Base-by-base conservation (phyloP, 1,140 invertebrate species). In the Centruroides sculpturatus region DNA sequence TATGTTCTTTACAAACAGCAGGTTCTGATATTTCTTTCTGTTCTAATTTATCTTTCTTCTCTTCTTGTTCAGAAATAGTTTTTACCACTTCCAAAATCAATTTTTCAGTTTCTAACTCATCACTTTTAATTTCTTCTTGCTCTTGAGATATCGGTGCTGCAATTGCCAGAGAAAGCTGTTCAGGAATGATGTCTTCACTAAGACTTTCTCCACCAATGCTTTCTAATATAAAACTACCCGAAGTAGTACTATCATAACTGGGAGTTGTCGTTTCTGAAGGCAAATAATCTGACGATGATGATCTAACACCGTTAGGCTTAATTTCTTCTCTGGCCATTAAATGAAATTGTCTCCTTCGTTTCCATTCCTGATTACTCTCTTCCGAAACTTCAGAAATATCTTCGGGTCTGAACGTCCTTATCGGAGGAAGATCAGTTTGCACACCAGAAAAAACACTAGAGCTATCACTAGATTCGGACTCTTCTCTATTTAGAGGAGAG, bases 231-330 rank as follows among this genome's bases (percentile, higher is more conserved):
- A 71, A 71, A 51, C 67, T 70, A 4, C 69, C 70, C 4, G 69
- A 71, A 34, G 70, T 71, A 12, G 69, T 71, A 23, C 69, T 71
- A 55, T 71, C 70, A n/a, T 57, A 62, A 55, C 65, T 63, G 11
- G 69, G 68, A n/a, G 70, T 68, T 3, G 70, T 61, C 23, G 66
- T 59, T 34, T 61, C 64, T 4, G 66, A 62, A n/a, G 57, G 59
- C 12, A 65, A 59, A 50, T 62, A 62, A 35, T 64, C 63, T 13
- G 66, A 66, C 9, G 62, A 66, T 11, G 59, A 57, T 4, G 61
- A 62, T n/a, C 53, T 60, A 11, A 59, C 49, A 53, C 51, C 23
- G 8, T 36, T 36, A 5, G 51, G 23, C 8, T 7, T 36, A 53
- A 53, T 23, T 53, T 53, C 35, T 5, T 36, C 23, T 53, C 8